Base-by-base conservation (phyloP, 2,797 vertebrate species). In the Cyprinodon diabolis region DNA sequence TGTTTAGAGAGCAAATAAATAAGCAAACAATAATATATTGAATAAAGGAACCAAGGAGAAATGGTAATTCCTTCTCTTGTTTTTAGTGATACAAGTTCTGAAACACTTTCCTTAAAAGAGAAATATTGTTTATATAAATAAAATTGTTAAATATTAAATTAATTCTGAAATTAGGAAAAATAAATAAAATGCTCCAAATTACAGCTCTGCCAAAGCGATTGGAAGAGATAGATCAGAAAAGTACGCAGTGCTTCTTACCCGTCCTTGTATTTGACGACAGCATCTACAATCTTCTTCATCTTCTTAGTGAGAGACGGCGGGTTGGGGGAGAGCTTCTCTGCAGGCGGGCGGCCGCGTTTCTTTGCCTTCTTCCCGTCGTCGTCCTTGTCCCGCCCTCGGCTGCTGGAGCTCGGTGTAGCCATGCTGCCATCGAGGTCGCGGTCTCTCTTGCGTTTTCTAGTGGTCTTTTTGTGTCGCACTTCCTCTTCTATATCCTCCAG, bases 211-310 rank as follows among this genome's bases (percentile, higher is more conserved):
- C 30, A 30, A 0, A 30, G 30, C 2, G 30, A 30, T 3, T 30
- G 2, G 30, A 30, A 30, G 30, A 30, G 30, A 3, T 3, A 30
- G 30, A 30, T 30, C 30, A 30, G 30, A 30, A 30, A 30, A 30
- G 30, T 30, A 30, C 2, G 30, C 30, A 30, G 30, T 30, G 30
- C 45, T 12, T 47, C 13, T 1, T 47, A 98, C 97, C 96, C 97
- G 94, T 99, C 97, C 88, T 97, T 98, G 71, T 98, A 98, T 84
- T 97, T 98, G 84, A 99, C 97, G 63, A 98, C 97, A 0, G 97
- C 97, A 0, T 98, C 97, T 67, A 98, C 96, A 0, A 98, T 97
- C 86, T 98, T 98, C 93, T 92, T 96, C 97, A 99, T 99, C 79
- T 98, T 98, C 85, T 97, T 97, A 67, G 96, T 96, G 83, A 98